A percentile compares a stretch with the other conserved stretches of the same genome.
phyloP scores from a whole-genome alignment of 2,113 vertebrate species.

The Oryctolagus cuniculus region DNA sequence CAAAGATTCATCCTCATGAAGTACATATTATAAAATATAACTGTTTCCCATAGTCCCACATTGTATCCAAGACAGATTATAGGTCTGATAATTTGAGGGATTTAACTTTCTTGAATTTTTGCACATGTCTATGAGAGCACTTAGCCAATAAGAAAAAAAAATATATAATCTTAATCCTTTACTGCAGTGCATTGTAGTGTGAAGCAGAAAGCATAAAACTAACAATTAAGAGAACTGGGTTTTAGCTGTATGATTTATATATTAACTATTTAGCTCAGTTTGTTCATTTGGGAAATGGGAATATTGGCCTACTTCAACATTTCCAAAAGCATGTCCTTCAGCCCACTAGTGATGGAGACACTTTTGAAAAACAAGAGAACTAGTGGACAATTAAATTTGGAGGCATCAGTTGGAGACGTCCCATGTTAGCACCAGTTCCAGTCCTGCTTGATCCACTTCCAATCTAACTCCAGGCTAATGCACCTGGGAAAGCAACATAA shows the following conservation, averaged over 20 bases:
- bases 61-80: neutral
- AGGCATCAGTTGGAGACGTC: neutral
- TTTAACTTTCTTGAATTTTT: constrained; percentile 35
- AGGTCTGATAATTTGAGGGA: neutral
- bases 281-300: neutral
- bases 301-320: neutral
- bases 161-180: neutral
- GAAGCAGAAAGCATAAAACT: neutral
- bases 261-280: neutral
- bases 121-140: neutral
- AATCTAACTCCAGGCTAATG: no score
- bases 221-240: neutral
- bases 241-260: neutral
- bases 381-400: neutral
- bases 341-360: neutral
- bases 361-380: neutral
- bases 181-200: neutral
- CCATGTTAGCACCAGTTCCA: no score
- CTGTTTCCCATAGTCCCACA: neutral
- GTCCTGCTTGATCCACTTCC: no score
- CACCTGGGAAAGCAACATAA: no score
- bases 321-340: neutral
- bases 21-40: neutral
- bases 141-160: neutral
- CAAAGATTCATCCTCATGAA: neutral